Evolutionary conservation across 2,888 invertebrate species (phyloP), one percentile per base, ranked within the genome.

Genomic region (Idaea biselata): DNA sequence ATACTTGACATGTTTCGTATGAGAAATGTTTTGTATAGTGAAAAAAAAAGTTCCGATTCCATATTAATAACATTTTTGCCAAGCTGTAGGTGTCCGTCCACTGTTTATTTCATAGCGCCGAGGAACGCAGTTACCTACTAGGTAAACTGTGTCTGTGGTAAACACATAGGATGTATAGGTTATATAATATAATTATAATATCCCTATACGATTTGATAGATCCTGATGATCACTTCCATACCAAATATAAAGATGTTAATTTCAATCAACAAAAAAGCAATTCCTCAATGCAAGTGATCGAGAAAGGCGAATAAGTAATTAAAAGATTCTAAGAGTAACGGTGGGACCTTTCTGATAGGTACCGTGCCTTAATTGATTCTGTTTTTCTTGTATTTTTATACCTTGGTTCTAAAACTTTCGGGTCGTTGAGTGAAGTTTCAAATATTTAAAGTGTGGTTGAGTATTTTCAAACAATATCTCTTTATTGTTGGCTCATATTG

Each of bases 301-400:
- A 76, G 73, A 80, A 74, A 79, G 78, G 44, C 75, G 78, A 81
- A 81, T 80, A 82, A 79, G 75, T 86, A 88, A 88, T 88, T 88
- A 87, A 82, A 83, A 82, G 81, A 80, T 83, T 82, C 81, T 78
- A 79, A 75, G 78, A 71, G 67, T 44, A 71, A 67, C 74, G 74
- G 75, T 83, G 82, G 79, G 79, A 80, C 71, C 81, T 77, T 73
- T 75, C 76, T 77, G 75, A 79, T 77, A 78, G 78, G 44, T 44
- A 80, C 82, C 83, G 85, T 84, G 84, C 78, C 78, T 76, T 88
- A 91, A 91, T 91, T 89, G 91, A 91, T 91, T 91, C 89, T 71
- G 78, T 77, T 81, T 75, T 76, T 74, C 74, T 75, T 77, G 71
- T 79, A 78, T 11, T 44, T 44, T 7, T 44, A 11, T 8, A 44